Evolutionary conservation across 2,113 vertebrate species (phyloP), one percentile per base, ranked within the genome.

Genomic region (Vireo altiloquus): DNA sequence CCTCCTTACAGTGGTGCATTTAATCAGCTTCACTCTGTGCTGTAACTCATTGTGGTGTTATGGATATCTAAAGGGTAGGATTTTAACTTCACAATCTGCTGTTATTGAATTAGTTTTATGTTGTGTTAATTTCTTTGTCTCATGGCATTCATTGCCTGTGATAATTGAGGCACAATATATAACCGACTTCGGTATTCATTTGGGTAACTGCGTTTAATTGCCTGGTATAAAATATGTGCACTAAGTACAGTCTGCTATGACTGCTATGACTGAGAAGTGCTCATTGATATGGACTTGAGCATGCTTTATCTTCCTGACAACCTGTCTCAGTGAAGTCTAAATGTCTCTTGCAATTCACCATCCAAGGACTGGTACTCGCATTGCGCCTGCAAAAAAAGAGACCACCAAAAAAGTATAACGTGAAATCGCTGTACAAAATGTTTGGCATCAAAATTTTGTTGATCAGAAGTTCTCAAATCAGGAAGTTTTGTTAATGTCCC

Each of bases 101-200:
- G 37, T 89, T 94, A 88, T 86, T 96, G 93, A 96, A 93, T 96
- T 93, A 93, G 72, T 89, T 97, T 97, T 95, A 83, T 82, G 35
- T 95, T 82, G 75, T 94, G 54, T 95, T 93, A 93, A 76, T 96
- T 86, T 90, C 92, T 97, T 83, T 89, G 40, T 94, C 92, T 94
- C 76, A 33, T 89, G 78, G 88, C 50, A 82, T 94, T 72, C 87
- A 79, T 92, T 94, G 70, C 91, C 82, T 86, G 66, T 79, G 86
- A 82, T 96, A 95, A 96, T 91, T 94, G 94, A 96, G 92, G 68
- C 59, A 90, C 82, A 64, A 80, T 90, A 76, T 76, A 91, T 81
- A 94, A 89, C 74, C 7, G 15, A 82, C 54, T 90, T 94, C 87
- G 83, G 59, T 83, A 86, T 96, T 97, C 93, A 96, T 95, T 95